Conservation (phyloP, 2,888 invertebrate species). For the Mellilla xanthometata region DNA sequence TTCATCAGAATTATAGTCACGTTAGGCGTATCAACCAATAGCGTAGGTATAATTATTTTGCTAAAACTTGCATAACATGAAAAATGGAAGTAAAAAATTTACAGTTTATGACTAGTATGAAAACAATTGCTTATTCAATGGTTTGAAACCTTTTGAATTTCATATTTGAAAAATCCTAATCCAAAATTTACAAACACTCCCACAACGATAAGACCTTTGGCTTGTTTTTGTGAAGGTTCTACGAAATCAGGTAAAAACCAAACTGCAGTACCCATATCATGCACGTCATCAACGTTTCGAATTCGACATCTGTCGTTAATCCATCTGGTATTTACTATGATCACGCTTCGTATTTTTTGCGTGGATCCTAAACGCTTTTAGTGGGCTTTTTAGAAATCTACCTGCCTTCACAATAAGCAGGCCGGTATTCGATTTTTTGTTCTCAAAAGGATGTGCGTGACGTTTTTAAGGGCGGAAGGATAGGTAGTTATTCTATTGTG, state of each 20-base stretch:
- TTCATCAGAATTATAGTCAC: constrained; percentile 54
- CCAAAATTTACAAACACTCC: not conserved
- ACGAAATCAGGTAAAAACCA: constrained; percentile 46
- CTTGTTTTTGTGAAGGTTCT: not conserved
- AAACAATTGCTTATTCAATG: no score
- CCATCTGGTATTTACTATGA: constrained; percentile 59
- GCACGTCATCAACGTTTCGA: constrained; percentile 42
- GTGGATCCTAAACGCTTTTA: constrained; percentile 45
- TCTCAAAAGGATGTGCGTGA: constrained; percentile 73
- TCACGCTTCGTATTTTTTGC: constrained; percentile 72
- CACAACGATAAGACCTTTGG: constrained; percentile 16
- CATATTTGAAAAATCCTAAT: no score
- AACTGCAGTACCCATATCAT: constrained; percentile 61
- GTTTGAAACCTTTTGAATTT: no score
- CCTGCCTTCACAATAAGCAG: constrained; percentile 67
- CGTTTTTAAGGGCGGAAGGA: constrained; percentile 76
- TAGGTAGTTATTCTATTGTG: constrained; percentile 68
- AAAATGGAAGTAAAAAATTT: no score
- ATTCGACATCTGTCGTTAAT: constrained; percentile 73
- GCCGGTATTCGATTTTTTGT: constrained; percentile 50
- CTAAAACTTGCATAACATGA: no score
- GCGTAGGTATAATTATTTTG: no score
- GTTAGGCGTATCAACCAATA: constrained; percentile 50
- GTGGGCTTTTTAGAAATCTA: constrained; percentile 59
- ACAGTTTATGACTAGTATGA: no score